Conservation (phyloP, 2,888 invertebrate genomes). For the Dermolepida albohirtum region DNA sequence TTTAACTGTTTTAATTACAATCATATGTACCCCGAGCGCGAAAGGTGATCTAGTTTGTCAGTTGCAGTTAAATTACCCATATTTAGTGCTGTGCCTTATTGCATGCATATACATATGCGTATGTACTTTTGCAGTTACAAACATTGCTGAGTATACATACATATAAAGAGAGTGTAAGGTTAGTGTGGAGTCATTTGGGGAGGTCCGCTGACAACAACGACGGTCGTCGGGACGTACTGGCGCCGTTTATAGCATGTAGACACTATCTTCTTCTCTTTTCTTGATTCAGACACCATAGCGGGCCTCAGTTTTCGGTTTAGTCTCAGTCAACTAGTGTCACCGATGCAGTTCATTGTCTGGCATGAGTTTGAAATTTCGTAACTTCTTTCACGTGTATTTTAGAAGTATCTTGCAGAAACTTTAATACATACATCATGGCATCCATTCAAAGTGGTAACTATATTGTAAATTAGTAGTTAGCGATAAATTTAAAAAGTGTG, state of each 20-base stretch:
- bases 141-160: slow-evolving; percentile 2
- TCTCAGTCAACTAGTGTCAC: slow-evolving; percentile 36
- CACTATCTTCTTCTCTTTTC: slow-evolving; percentile 36
- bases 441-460: slow-evolving; percentile 23
- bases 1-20: no score
- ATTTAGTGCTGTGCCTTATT: no score
- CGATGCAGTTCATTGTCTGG: slow-evolving; percentile 31
- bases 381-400: not conserved
- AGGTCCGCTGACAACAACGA: slow-evolving; percentile 53
- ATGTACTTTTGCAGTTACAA: no score
- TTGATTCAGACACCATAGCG: slow-evolving; percentile 24
- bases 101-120: no score
- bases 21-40: no score
- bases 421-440: slow-evolving; percentile 13
- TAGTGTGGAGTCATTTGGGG: slow-evolving; percentile 48
- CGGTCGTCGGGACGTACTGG: slow-evolving; percentile 65
- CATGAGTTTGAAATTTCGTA: slow-evolving; percentile 1
- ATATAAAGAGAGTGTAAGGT: slow-evolving; percentile 23
- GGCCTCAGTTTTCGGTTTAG: slow-evolving; percentile 25
- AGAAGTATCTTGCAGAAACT: no score
- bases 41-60: no score
- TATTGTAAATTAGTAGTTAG: slow-evolving; percentile 13
- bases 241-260: slow-evolving; percentile 59
- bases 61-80: no score
- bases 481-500: not conserved